Evolutionary conservation across 2,888 invertebrate species (phyloP), one percentile per base, ranked within the genome.

Genomic region (Parelbella ahira): DNA sequence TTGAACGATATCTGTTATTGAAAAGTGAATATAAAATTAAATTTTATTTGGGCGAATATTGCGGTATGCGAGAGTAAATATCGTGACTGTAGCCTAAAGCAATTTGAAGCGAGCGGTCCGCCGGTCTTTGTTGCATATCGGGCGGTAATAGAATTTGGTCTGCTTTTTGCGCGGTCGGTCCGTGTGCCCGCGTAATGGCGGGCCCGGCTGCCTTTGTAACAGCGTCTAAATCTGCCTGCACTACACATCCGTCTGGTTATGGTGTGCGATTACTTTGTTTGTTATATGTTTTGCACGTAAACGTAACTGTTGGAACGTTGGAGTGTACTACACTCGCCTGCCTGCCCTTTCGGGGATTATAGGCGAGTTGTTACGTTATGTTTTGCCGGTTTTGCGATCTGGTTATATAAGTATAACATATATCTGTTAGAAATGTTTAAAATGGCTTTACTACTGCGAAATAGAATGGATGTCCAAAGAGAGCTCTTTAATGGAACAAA

Each of bases 101-200:
- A 87, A 87, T 87, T 86, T 83, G 75, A 68, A 72, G 70, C 78
- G 76, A 71, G 71, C 67, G 63, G 69, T 61, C 63, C 69, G 68
- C 80, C 68, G 86, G 82, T 83, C 87, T 87, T 84, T 84, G 87
- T 86, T 86, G 84, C 79, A 83, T 86, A 86, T 86, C 78, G 77
- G 71, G 62, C 69, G 68, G 83, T 86, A 87, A 87, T 86, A 84
- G 87, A 87, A 87, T 87, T 87, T 81, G 80, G 83, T 73, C 61
- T 77, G 83, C 81, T 87, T 87, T 87, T 87, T 87, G 83, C 79
- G 77, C 66, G 75, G 76, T 68, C 67, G 67, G 62, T 67, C 66
- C 68, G 67, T 67, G 61, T 46, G 49, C 63, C 75, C 75, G 68
- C 74, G 77, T 79, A 83, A 83, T 80, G 71, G 74, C 73, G 55